Evolutionary conservation across 2,113 vertebrate species (phyloP).

Genomic region (Osmerus mordax): DNA sequence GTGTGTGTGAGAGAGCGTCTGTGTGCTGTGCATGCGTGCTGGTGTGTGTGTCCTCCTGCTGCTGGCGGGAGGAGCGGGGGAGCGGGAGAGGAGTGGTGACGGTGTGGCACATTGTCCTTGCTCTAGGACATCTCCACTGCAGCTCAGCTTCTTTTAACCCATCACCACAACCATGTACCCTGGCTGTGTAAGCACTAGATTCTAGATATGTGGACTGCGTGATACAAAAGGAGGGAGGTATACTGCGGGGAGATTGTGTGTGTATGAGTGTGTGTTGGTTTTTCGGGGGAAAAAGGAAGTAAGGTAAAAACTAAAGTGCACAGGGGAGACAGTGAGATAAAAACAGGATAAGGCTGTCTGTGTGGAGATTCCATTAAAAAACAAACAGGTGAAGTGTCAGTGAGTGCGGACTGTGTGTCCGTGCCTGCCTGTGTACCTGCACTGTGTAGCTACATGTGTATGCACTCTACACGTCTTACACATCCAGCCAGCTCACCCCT

Average conservation of each 20-base stretch:
- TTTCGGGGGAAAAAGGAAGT: background rate
- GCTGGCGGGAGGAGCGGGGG: background rate
- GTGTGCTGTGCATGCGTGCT: too few relatives aligned
- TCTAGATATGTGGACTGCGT: background rate
- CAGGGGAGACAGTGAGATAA: background rate
- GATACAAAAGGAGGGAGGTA: too few relatives aligned
- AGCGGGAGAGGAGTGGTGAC: background rate
- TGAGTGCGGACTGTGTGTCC: too few relatives aligned
- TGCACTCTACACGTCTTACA: conserved; percentile 36
- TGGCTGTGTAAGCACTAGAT: conserved; percentile 13
- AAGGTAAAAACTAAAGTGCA: background rate
- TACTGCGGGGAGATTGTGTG: conserved; percentile 6
- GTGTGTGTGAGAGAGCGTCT: background rate
- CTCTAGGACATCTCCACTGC: conserved; percentile 36
- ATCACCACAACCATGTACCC: conserved; percentile 16
- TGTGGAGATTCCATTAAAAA: too few relatives aligned
- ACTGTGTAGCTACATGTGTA: background rate
- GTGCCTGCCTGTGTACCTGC: too few relatives aligned
- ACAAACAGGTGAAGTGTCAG: too few relatives aligned
- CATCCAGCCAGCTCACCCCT: conserved; percentile 28
- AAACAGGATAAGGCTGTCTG: background rate
- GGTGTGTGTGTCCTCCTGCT: background rate
- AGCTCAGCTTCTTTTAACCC: conserved; percentile 9
- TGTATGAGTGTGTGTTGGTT: conserved; percentile 4
- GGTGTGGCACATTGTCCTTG: conserved; percentile 37